These are phyloP conservation scores for Semnornis frantzii DNA, from an alignment of 2,113 vertebrate genomes.

Conservation along the genomic window DNA sequence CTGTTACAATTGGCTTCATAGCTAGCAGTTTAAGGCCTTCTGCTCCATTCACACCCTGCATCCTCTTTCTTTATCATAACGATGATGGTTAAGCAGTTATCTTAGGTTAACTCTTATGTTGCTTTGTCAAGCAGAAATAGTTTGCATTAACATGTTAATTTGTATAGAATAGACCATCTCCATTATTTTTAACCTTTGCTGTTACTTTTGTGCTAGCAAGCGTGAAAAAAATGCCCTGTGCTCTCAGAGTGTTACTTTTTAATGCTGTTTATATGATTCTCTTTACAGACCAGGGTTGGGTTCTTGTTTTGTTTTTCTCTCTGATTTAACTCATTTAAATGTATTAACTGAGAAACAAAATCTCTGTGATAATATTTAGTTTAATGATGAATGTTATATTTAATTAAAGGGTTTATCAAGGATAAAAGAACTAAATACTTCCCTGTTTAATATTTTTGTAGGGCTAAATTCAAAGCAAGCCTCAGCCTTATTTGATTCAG, in stretches of 20 bases:
- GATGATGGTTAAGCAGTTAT: background rate
- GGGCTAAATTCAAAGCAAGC: background rate
- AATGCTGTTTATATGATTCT: background rate
- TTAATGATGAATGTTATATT: constrained; percentile 5
- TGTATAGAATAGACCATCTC: background rate
- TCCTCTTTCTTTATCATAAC: background rate
- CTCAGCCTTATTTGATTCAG: background rate
- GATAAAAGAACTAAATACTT: constrained; percentile 27
- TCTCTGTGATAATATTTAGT: background rate
- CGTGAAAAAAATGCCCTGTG: background rate
- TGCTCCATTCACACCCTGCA: background rate
- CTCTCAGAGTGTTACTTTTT: background rate
- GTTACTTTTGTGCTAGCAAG: constrained; percentile 2
- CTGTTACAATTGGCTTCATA: accelerated
- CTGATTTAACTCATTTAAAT: background rate
- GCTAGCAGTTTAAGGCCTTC: background rate
- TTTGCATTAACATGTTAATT: background rate
- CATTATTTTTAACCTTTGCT: background rate
- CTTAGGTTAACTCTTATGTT: background rate
- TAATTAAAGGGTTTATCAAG: constrained; percentile 40
- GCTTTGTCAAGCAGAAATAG: background rate
- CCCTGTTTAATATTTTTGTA: background rate
- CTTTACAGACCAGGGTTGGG: background rate
- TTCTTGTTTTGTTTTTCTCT: constrained; percentile 18
- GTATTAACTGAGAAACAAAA: background rate